Conservation (phyloP, 2,888 invertebrate genomes). For the Metalampra italica region DNA sequence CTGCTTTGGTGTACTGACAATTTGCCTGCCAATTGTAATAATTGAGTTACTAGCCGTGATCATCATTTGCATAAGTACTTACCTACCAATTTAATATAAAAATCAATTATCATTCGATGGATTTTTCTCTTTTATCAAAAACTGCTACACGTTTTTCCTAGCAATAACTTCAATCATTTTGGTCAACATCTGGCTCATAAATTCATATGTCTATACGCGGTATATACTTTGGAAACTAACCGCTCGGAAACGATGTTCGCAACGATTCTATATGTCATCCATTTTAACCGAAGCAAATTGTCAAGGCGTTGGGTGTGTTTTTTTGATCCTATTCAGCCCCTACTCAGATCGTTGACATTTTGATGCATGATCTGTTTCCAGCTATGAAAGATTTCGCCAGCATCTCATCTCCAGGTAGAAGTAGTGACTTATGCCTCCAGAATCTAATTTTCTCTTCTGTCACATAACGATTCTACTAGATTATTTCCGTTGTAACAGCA, state of each 20-base stretch:
- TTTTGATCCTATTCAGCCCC: slow-evolving; percentile 40
- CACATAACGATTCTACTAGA: too few relatives aligned
- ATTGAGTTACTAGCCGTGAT: too few relatives aligned
- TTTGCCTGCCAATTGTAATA: too few relatives aligned
- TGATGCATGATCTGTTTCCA: slow-evolving; percentile 54
- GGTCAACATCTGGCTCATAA: not conserved
- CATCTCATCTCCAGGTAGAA: slow-evolving; percentile 24
- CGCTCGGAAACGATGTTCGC: slow-evolving; percentile 35
- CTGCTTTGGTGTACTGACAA: too few relatives aligned
- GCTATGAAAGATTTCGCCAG: slow-evolving; percentile 27
- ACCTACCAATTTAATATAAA: too few relatives aligned
- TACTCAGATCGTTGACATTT: slow-evolving; percentile 52
- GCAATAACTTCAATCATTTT: not conserved
- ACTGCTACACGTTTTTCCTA: too few relatives aligned
- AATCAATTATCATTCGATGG: too few relatives aligned
- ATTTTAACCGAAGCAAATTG: slow-evolving; percentile 54
- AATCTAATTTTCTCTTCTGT: too few relatives aligned
- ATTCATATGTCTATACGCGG: not conserved
- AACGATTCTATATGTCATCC: slow-evolving; percentile 42
- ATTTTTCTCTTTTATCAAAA: too few relatives aligned
- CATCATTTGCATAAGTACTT: too few relatives aligned
- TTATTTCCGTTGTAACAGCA: too few relatives aligned
- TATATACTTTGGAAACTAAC: slow-evolving; percentile 21
- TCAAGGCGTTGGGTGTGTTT: slow-evolving; percentile 43
- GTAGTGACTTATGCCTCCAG: not conserved